Evolutionary conservation across 2,888 invertebrate species (phyloP), one percentile per base, ranked within the genome.

Genomic region (Eutolmus rufibarbis): DNA sequence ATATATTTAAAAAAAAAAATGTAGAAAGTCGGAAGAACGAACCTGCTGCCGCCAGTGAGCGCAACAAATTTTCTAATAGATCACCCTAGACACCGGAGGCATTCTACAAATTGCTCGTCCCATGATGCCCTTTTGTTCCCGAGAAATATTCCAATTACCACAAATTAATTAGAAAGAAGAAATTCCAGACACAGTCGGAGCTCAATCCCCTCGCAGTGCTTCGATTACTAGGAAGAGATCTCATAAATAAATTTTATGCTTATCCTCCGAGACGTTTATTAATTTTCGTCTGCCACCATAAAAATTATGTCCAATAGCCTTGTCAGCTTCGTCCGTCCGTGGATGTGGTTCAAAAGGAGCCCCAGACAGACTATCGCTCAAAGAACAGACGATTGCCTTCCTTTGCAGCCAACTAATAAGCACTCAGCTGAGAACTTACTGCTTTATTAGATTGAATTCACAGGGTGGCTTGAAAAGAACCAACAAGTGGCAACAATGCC

Each of bases 201-300:
- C 66, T 28, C 19, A 23, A 56, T n/a, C 40, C 34, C 40, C 57
- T 19, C 37, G 23, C 56, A 57, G 51, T 16, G 81, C 31, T 51
- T 56, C 16, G 56, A 56, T 40, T 78, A 23, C 78, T 46, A 66
- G 23, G 37, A 84, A 84, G 66, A 66, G 84, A 84, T 40, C 84
- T 84, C 84, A 84, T 84, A 84, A 84, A 84, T 84, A 84, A 84
- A 40, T 84, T 84, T 84, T 84, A 84, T 84, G 66, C 37, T 34
- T 84, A 57, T 84, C 40, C 40, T 28, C 19, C 19, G 16, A 84
- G 84, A 84, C 84, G n/a, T 84, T 84, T 84, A 84, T 84, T 84
- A 84, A 84, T 84, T 66, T 84, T 84, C 28, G 56, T 81, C 81
- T 81, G 78, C 78, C 78, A 78, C 78, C 78, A 78, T 78, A 40